These are phyloP conservation scores for Trididemnum nubilum DNA, from an alignment of 23 tunicate species.

Conservation along the genomic window DNA sequence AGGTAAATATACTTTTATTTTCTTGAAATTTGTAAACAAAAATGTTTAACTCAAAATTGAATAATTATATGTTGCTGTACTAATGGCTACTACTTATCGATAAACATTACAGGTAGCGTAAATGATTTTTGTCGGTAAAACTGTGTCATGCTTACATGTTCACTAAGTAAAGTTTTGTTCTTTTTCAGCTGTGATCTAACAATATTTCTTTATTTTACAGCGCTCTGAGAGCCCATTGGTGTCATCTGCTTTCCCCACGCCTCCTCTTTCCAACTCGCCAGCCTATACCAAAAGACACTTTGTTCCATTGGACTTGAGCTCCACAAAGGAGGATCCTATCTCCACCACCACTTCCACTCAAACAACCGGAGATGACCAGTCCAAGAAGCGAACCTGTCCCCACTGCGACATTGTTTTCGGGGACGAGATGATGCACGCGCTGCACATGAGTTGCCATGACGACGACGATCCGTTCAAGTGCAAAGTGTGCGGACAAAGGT, in stretches of 20 bases:
- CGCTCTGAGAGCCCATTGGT: slow-evolving; percentile 43
- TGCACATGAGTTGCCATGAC: slow-evolving; percentile 97
- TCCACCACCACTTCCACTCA: slow-evolving; percentile 34
- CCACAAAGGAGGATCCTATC: background rate
- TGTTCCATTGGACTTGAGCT: slow-evolving; percentile 62
- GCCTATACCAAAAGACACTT: slow-evolving; percentile 40
- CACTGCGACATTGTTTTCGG: slow-evolving; percentile 92
- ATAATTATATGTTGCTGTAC: too few relatives aligned
- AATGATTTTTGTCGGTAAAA: too few relatives aligned
- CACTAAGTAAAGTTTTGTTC: too few relatives aligned
- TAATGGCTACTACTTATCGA: too few relatives aligned
- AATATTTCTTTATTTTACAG: slow-evolving; percentile 2
- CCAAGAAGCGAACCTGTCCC: slow-evolving; percentile 43
- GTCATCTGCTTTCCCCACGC: slow-evolving; percentile 70
- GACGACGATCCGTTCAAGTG: slow-evolving; percentile 77
- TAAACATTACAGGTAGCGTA: too few relatives aligned
- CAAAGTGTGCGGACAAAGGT: slow-evolving; percentile 82
- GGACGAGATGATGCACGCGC: slow-evolving; percentile 93
- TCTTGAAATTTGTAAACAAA: background rate
- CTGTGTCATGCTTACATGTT: too few relatives aligned
- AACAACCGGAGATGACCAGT: slow-evolving; percentile 8
- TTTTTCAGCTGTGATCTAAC: background rate
- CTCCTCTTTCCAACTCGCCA: slow-evolving; percentile 75
- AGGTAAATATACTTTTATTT: background rate
- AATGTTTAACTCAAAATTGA: too few relatives aligned